Evolutionary conservation across 2,888 invertebrate species (phyloP).

Genomic region (Galerucella calmariensis): DNA sequence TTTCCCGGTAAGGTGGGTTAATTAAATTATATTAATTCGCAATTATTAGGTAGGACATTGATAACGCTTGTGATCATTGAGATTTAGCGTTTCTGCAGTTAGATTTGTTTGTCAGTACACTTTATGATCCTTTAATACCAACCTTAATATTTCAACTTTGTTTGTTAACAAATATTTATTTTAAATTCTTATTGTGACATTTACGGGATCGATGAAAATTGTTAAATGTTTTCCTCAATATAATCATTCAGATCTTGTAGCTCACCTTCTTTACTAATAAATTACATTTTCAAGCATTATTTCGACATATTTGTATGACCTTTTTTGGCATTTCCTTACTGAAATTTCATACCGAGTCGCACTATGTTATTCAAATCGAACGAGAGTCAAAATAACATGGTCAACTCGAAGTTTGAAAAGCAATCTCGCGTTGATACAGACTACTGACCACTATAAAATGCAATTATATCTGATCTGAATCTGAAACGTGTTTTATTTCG

Average conservation of each 20-base stretch:
- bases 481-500: constrained; percentile 18
- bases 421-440: constrained; percentile 13
- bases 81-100: too few relatives aligned
- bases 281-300: neutral
- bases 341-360: neutral
- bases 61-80: too few relatives aligned
- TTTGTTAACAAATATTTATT: neutral
- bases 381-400: neutral
- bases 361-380: neutral
- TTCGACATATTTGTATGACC: neutral
- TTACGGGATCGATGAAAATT: neutral
- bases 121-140: neutral
- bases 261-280: neutral
- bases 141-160: neutral
- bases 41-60: too few relatives aligned
- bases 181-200: neutral
- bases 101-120: neutral
- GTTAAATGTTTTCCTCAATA: neutral
- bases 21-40: too few relatives aligned
- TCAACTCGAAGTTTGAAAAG: constrained; percentile 2
- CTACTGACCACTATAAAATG: constrained; percentile 19
- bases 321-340: neutral
- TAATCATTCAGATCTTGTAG: neutral
- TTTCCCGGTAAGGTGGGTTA: too few relatives aligned
- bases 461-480: constrained; percentile 19